Base-by-base conservation (phyloP, 1,140 invertebrate species). In the Pachypsylla venusta region DNA sequence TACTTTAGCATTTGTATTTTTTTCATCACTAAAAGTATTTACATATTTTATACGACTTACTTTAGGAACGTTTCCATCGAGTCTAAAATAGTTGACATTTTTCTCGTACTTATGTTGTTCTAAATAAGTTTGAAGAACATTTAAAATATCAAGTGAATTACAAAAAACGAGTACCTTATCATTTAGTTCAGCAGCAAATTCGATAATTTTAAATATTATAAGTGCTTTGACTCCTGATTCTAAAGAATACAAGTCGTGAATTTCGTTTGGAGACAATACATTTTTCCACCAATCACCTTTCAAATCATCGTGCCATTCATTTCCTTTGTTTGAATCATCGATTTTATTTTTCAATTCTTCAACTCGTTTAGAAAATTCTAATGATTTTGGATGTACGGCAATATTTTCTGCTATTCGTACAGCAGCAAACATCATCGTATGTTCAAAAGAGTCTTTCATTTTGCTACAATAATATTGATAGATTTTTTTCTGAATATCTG, bases 321-420 rank as follows among this genome's bases (percentile, higher is more conserved):
- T 63, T 56, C 53, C 61, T 25, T 60, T 58, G 55, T 19, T 59
- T 54, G 24, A 60, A 73, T 72, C 64, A 56, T 63, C 61, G 53
- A 61, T 60, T 14, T 69, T 67, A 1, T 69, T 61, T 1, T 65
- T 64, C 73, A 74, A 61, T 75, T 71, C 54, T 81, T 76, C 20
- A 92, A 66, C 13, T 87, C 81, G 72, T 82, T 80, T 0, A 89
- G 90, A 75, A 93, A 89, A 0, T 87, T 89, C 81, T 88, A 93
- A 54, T 93, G 83, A 69, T 83, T 80, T 65, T 81, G 79, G 16
- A 91, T 48, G 42, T 7, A 48, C 22, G 90, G 91, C 86, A 91
- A 96, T 67, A 97, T 84, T 65, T 87, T 81, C 63, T 87, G 83
- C 25, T 96, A 72, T 24, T 81, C 80, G 68, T 91, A 85, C 72